Evolutionary conservation across 2,888 invertebrate species (phyloP).

Genomic region (Drosophila paranaensis): DNA sequence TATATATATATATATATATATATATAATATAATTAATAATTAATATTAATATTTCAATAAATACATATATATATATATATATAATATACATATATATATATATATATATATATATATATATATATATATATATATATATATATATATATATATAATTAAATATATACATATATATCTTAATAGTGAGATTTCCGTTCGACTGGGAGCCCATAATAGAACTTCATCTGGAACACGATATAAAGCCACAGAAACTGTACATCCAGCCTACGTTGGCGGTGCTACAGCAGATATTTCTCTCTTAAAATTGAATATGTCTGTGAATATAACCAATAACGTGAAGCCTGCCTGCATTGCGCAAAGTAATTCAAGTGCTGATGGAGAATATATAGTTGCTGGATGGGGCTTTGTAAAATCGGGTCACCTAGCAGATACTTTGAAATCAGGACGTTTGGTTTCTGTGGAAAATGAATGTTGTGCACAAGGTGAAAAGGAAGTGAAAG

Average conservation of each 20-base stretch:
- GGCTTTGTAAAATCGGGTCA: background rate
- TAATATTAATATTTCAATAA: background rate
- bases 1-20: background rate
- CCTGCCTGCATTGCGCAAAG: slow-evolving; percentile 33
- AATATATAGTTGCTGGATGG: slow-evolving; percentile 28
- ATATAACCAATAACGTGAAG: slow-evolving; percentile 11
- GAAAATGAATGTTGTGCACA: fast-evolving
- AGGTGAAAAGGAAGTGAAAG: background rate
- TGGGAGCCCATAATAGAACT: slow-evolving; percentile 29
- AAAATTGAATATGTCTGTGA: background rate
- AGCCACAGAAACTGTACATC: background rate
- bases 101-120: too few relatives aligned
- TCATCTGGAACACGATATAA: background rate
- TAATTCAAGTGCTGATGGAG: background rate
- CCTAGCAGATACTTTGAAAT: background rate
- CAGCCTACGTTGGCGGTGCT: fast-evolving
- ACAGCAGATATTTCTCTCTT: slow-evolving; percentile 34
- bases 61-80: background rate
- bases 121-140: background rate
- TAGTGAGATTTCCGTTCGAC: slow-evolving; percentile 8
- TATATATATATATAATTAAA: too few relatives aligned
- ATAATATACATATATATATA: slow-evolving; percentile 2
- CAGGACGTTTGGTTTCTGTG: background rate
- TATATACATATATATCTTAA: background rate
- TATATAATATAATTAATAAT: too few relatives aligned